phyloP scores from a whole-genome alignment of 2,888 invertebrate species.

The Ypsolopha sequella region DNA sequence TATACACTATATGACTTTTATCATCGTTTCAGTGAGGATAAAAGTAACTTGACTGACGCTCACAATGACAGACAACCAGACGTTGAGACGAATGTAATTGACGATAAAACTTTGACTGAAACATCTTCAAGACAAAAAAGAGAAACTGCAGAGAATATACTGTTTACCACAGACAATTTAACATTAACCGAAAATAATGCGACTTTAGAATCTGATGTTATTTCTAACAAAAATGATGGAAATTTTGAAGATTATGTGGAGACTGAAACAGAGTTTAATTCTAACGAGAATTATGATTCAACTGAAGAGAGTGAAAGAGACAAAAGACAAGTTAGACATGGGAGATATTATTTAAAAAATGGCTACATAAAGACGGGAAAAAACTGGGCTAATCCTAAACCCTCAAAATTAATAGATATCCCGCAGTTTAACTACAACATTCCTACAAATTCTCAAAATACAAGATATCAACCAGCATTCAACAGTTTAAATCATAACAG shows the following conservation, averaged over 20 bases:
- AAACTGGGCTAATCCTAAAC: conserved; percentile 39
- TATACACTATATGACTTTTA: conserved; percentile 27
- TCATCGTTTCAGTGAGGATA: conserved; percentile 56
- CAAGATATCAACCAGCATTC: conserved; percentile 28
- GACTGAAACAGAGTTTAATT: conserved; percentile 18
- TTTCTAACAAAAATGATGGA: conserved; percentile 36
- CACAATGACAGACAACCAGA: conserved; percentile 50
- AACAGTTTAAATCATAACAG: conserved; percentile 27
- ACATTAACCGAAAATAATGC: conserved; percentile 10
- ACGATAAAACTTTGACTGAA: conserved; percentile 31
- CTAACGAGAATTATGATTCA: conserved; percentile 7
- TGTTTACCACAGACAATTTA: conserved; percentile 15
- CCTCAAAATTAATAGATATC: conserved; percentile 33
- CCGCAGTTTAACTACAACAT: conserved; percentile 32
- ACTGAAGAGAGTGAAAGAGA: conserved; percentile 51
- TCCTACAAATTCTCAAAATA: conserved; percentile 30
- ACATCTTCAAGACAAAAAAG: conserved; percentile 39
- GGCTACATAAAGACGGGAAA: conserved; percentile 37
- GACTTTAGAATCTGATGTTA: conserved; percentile 18
- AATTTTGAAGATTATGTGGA: conserved; percentile 27
- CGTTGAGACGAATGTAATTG: conserved; percentile 46
- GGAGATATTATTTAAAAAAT: conserved; percentile 43
- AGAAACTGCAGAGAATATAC: conserved; percentile 17
- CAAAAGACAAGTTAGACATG: conserved; percentile 49
- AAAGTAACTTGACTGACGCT: conserved; percentile 51